Base-by-base conservation (phyloP, 2,113 vertebrate species). In the Choloepus hoffmanni region DNA sequence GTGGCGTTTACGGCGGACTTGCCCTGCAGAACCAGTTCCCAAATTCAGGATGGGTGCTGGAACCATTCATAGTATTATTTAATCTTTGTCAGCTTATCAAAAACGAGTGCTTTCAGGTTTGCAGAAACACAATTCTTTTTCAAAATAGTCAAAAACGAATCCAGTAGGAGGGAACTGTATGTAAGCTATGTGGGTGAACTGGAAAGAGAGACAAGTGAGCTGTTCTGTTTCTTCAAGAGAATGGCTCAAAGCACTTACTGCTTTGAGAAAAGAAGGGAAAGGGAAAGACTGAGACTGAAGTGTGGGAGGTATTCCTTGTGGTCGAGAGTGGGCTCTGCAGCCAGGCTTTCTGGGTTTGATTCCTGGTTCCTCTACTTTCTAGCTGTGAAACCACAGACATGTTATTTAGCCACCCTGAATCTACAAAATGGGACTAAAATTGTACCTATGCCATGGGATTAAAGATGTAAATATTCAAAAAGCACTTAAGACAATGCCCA, bases 381-480 rank as follows among this genome's bases (percentile, higher is more conserved):
- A 77, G 78, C 92, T 77, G 0, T 28, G 79, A 92, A 85, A 60
- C 62, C 28, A 13, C 14, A 36, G 53, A 50, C 48, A 53, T 74
- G 36, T 81, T 76, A 55, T 11, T 23, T n/a, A 67, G 36, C 28
- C 23, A 14, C 43, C 60, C 58, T 8, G 1, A n/a, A 45, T 60
- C 68, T 58, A 43, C 18, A 26, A 6, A 77, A n/a, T 19, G 24
- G 63, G 76, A 40, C 79, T 40, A 2, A 43, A 60, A 3, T n/a
- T 21, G 72, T 73, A n/a, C 13, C 45, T 18, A 0, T 40, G 82
- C 58, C 40, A 4, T 12, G 48, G n/a, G 81, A 18, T n/a, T 18
- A 28, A 2, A 2, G 4, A 8, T 8, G 30, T 18, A 4, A 23
- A 30, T 7, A 2, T 73, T 21, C 60, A 2, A 12, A 2, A 50